Base-by-base conservation (phyloP, 2,113 vertebrate species). In the Grammomys dolichurus region DNA sequence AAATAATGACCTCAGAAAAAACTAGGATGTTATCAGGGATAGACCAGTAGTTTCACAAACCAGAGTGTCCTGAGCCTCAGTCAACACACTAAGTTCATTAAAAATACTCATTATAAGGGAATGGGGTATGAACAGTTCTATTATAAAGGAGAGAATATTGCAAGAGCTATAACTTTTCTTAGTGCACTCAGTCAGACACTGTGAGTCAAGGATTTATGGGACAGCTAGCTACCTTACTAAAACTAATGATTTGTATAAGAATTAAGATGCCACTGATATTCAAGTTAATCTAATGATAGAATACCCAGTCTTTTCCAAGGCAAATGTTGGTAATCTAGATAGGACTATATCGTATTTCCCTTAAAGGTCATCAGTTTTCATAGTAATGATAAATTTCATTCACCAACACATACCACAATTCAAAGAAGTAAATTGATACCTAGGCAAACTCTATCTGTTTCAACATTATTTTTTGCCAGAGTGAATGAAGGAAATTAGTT, bases 401-500 rank as follows among this genome's bases (percentile, higher is more conserved):
- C 31, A 84, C 28, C 7, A 87, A 93, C 14, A 94, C 31, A 78
- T 26, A 93, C 6, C 51, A 73, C 89, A 95, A 87, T 36, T 87
- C 40, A 95, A 78, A 67, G n/a, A 77, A 81, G 11, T 67, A 88
- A 89, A 87, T 63, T 13, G 85, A 94, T 33, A 85, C 16, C 94
- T 43, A 90, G 3, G 5, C 6, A 80, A 92, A 92, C 36, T 40
- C 77, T 94, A 91, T 87, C 16, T 82, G 26, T 86, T 95, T 72
- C 90, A 86, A 70, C 46, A 60, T 84, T 89, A 60, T 88, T 96
- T 28, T 17, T 60, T 8, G 89, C 43, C 36, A 95, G 73, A 95
- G 77, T 87, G 20, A 92, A 94, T 90, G 40, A 92, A 91, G 65
- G 87, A 90, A 97, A 96, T 87, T 54, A 84, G 48, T 40, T 81